Evolutionary conservation across 1,140 invertebrate species (phyloP).

Genomic region (Delia radicum): DNA sequence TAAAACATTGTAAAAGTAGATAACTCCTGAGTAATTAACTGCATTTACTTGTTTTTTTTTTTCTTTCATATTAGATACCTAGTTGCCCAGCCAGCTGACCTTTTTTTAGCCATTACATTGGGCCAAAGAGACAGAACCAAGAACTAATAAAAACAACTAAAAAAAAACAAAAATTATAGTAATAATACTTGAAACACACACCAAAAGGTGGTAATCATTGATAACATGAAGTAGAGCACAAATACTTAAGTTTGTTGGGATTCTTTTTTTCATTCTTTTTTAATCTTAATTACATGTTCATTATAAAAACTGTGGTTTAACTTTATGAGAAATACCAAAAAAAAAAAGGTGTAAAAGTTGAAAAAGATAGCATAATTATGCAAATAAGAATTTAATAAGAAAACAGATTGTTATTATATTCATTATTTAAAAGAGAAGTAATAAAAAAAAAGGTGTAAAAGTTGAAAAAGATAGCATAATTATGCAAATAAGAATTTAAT

Average conservation of each 20-base stretch:
- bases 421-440: neutral
- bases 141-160: neutral
- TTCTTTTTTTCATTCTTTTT: neutral
- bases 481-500: neutral
- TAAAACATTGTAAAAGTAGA: conserved; percentile 16
- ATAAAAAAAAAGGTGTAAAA: neutral
- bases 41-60: conserved; percentile 4
- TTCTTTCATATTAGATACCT: neutral
- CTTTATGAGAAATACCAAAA: conserved; percentile 1
- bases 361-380: neutral
- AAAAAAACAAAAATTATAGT: neutral
- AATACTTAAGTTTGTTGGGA: neutral
- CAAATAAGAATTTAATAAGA: neutral
- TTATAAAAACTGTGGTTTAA: conserved; percentile 13
- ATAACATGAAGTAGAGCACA: conserved; percentile 9
- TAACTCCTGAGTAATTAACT: conserved; percentile 14
- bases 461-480: neutral
- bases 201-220: conserved; percentile 16
- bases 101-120: neutral
- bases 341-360: conserved; percentile 1
- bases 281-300: conserved; percentile 21
- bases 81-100: neutral
- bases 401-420: neutral
- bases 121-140: neutral
- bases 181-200: neutral